A percentile compares a stretch with the other conserved stretches of the same genome.
Conservation (phyloP, 92 coral and sea anemone species). For the Paramuricea clavata region DNA sequence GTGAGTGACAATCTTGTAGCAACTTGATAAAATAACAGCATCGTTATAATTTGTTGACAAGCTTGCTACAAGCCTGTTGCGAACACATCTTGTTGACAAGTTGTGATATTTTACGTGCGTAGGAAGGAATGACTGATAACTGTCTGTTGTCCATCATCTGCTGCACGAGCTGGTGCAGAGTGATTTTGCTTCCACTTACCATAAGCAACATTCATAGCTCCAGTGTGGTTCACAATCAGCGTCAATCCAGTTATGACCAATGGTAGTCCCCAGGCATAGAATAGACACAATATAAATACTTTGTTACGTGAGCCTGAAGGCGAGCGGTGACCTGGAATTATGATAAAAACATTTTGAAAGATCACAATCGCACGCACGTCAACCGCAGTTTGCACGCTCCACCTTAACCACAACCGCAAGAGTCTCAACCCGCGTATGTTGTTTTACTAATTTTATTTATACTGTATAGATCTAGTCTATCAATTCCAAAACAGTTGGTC, state of each 20-base stretch:
- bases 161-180: too few species aligned
- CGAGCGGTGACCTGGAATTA: conserved; percentile 34
- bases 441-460: too few species aligned
- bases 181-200: neutral
- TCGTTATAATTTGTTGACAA: too few species aligned
- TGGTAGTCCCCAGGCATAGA: conserved; percentile 48
- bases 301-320: conserved; percentile 38
- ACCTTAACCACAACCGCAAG: too few species aligned
- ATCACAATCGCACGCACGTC: neutral
- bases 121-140: neutral
- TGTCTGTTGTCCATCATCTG: neutral
- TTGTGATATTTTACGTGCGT: too few species aligned
- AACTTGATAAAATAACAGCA: too few species aligned
- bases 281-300: conserved; percentile 12
- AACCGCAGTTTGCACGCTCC: too few species aligned
- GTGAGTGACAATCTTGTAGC: too few species aligned
- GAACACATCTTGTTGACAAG: too few species aligned
- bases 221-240: conserved; percentile 24
- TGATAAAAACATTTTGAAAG: neutral
- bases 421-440: too few species aligned
- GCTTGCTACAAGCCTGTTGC: too few species aligned
- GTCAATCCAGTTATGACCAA: conserved; percentile 24
- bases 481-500: neutral
- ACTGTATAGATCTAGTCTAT: neutral
- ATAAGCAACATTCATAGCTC: conserved; percentile 24